Percentiles rank a stretch among this genome's conserved stretches.
Evolutionary conservation across 2,797 vertebrate species (phyloP).

Genomic region (Argentina silus): DNA sequence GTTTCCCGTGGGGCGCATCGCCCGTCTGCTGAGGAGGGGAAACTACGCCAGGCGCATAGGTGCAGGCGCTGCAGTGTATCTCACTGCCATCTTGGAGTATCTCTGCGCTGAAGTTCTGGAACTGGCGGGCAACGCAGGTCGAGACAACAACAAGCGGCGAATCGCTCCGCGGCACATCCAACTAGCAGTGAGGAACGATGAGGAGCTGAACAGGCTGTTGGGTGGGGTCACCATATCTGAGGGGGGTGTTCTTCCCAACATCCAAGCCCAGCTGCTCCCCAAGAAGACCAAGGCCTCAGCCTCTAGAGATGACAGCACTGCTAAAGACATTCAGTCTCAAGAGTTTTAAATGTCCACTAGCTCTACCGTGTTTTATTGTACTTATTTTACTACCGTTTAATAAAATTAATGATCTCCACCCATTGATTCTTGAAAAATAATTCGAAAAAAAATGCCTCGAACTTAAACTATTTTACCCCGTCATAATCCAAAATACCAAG

Average conservation of each 20-base stretch:
- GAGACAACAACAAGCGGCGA: slow-evolving; percentile 73
- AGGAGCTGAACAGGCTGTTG: slow-evolving; percentile 75
- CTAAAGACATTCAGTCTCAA: slow-evolving; percentile 63
- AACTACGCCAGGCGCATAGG: slow-evolving; percentile 65
- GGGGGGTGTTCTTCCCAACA: slow-evolving; percentile 80
- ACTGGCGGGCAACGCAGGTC: slow-evolving; percentile 73
- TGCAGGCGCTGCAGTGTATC: slow-evolving; percentile 69
- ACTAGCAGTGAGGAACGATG: slow-evolving; percentile 79
- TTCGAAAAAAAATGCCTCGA: too few species aligned
- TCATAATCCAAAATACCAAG: too few species aligned
- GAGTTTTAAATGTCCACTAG: slow-evolving; percentile 63
- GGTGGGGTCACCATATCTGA: slow-evolving; percentile 74
- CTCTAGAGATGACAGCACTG: slow-evolving; percentile 18
- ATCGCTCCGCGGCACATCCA: slow-evolving; percentile 80
- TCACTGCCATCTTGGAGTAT: slow-evolving; percentile 80
- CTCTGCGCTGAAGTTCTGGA: slow-evolving; percentile 81
- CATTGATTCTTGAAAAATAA: too few species aligned
- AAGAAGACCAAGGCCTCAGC: slow-evolving; percentile 62
- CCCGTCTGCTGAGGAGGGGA: slow-evolving; percentile 71
- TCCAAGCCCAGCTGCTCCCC: slow-evolving; percentile 71
- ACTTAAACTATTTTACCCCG: too few species aligned
- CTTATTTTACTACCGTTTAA: neutral
- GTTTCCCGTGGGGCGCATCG: slow-evolving; percentile 79
- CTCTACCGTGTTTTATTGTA: neutral
- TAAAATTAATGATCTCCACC: too few species aligned